A percentile compares a stretch with the other conserved stretches of the same genome.
phyloP scores from a whole-genome alignment of 2,888 invertebrate genomes.

The Andrena hattorfiana region DNA sequence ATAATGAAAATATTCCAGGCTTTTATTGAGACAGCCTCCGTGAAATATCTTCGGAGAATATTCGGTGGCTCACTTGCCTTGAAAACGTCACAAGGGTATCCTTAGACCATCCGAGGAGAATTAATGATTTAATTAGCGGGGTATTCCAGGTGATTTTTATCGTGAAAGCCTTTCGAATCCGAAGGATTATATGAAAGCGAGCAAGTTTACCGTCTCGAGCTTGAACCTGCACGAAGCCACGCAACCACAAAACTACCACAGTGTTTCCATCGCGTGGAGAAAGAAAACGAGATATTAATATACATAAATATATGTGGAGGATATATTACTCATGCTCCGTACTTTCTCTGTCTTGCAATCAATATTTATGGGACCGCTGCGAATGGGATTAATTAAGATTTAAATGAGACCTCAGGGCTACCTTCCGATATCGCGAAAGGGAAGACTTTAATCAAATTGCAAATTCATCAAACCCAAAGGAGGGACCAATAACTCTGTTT shows the following conservation, averaged over 20 bases:
- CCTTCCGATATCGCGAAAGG: constrained; percentile 2
- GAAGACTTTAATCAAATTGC: constrained; percentile 24
- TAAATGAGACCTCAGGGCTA: constrained; percentile 24
- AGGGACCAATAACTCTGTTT: neutral
- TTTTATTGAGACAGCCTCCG: neutral
- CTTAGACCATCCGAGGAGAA: neutral
- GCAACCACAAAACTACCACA: constrained; percentile 24
- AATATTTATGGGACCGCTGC: constrained; percentile 57
- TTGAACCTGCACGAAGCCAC: constrained; percentile 6
- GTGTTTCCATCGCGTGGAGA: neutral
- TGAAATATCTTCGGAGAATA: neutral
- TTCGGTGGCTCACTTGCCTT: neutral
- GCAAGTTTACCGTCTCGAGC: constrained; percentile 38
- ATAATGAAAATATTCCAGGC: neutral
- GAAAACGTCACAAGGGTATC: neutral
- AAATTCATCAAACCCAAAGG: constrained; percentile 45
- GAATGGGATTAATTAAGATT: constrained; percentile 56
- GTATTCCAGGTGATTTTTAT: constrained; percentile 31
- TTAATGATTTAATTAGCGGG: constrained; percentile 39
- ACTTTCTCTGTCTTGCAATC: constrained; percentile 38
- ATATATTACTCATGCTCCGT: constrained; percentile 15
- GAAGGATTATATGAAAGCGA: constrained; percentile 34
- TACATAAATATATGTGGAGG: neutral
- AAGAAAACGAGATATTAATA: constrained; percentile 49
- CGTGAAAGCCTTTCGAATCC: neutral